Percentiles rank a stretch among this genome's conserved stretches.
These are phyloP conservation scores for Dinomys branickii DNA, from an alignment of 2,113 vertebrate genomes.

Conservation along the genomic window DNA sequence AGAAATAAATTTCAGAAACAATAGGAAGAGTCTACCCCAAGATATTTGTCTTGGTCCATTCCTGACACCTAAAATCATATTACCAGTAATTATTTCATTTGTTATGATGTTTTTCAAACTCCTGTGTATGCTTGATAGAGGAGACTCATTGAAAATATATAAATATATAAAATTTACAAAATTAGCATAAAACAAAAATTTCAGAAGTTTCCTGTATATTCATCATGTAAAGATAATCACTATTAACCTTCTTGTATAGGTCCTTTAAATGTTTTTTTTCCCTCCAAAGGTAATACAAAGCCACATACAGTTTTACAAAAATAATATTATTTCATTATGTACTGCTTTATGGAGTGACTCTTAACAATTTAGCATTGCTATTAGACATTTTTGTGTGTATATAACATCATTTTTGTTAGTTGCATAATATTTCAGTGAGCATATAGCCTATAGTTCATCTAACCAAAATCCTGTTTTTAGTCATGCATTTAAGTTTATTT, in stretches of 20 bases:
- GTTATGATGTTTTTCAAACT: conserved; percentile 20
- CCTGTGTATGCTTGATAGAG: not conserved
- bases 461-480: conserved; percentile 35
- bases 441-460: conserved; percentile 37
- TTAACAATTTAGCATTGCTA: not conserved
- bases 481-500: conserved; percentile 46
- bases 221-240: not conserved
- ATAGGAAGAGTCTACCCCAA: not conserved
- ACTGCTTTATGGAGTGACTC: not conserved
- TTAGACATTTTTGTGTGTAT: conserved; percentile 4
- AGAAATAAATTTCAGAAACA: conserved; percentile 39
- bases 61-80: not conserved
- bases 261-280: not conserved
- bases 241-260: not conserved
- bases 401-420: conserved; percentile 56
- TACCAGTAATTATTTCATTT: conserved; percentile 26
- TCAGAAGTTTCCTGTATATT: not conserved
- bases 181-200: not conserved
- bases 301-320: not conserved
- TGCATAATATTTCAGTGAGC: conserved; percentile 47
- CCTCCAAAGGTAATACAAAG: not conserved
- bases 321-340: not conserved
- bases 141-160: not conserved
- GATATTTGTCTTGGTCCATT: conserved; percentile 19
- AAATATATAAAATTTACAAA: not conserved